These are phyloP conservation scores for Chrysolina americana DNA, from an alignment of 2,888 invertebrate genomes.

Conservation along the genomic window DNA sequence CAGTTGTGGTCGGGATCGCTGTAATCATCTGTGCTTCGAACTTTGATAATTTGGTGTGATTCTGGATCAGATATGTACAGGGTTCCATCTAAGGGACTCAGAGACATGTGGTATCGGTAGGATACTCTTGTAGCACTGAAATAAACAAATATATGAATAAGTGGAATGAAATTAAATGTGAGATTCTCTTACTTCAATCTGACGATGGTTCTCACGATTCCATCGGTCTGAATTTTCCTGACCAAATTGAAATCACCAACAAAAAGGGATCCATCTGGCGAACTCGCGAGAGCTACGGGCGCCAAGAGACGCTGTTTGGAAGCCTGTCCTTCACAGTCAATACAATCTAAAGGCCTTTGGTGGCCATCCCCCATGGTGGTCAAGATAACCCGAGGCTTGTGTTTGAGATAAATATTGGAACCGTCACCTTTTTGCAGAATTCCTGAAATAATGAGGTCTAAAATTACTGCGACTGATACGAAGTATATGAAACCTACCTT, in stretches of 20 bases:
- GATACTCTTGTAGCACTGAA: slow-evolving; percentile 89
- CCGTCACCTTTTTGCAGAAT: slow-evolving; percentile 98
- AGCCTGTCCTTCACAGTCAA: slow-evolving; percentile 85
- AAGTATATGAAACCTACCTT: slow-evolving; percentile 75
- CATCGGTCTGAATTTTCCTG: slow-evolving; percentile 88
- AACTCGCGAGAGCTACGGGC: slow-evolving; percentile 92
- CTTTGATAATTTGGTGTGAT: slow-evolving; percentile 92
- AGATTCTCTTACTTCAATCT: slow-evolving; percentile 81
- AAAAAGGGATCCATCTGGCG: slow-evolving; percentile 93
- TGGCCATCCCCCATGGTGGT: slow-evolving; percentile 94
- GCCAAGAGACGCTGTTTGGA: slow-evolving; percentile 87
- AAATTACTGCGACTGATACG: too few species aligned
- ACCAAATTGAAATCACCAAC: slow-evolving; percentile 97
- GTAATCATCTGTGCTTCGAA: slow-evolving; percentile 86
- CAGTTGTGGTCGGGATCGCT: slow-evolving; percentile 92
- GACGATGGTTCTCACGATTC: slow-evolving; percentile 84
- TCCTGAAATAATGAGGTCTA: slow-evolving; percentile 71
- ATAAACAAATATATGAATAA: not conserved
- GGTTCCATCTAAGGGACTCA: slow-evolving; percentile 93
- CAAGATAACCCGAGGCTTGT: slow-evolving; percentile 91
- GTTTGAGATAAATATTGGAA: slow-evolving; percentile 93
- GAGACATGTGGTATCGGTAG: slow-evolving; percentile 96
- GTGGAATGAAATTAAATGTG: not conserved
- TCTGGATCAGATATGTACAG: slow-evolving; percentile 97
- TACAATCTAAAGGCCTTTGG: slow-evolving; percentile 89